Evolutionary conservation across 2,113 vertebrate species (phyloP).

Genomic region (Aegithalos caudatus): DNA sequence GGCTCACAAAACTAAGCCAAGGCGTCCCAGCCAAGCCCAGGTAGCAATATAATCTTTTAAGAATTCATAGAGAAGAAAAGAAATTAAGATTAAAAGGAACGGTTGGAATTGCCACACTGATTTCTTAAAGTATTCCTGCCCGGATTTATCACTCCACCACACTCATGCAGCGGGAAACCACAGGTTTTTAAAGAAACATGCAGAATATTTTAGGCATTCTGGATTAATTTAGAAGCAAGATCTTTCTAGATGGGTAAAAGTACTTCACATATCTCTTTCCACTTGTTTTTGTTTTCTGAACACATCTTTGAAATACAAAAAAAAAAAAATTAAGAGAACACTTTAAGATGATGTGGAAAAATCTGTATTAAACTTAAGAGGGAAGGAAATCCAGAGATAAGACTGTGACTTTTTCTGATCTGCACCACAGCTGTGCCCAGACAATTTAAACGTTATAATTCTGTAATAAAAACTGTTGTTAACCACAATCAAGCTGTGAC

Average conservation of each 20-base stretch:
- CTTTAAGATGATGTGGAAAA: not conserved
- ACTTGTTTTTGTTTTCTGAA: not conserved
- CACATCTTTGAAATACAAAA: not conserved
- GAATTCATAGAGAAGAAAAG: not conserved
- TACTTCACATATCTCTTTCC: not conserved
- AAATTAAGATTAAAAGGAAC: rapidly evolving
- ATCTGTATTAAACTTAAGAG: not conserved
- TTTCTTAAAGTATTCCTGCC: not conserved
- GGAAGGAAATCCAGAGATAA: not conserved
- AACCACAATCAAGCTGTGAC: not conserved
- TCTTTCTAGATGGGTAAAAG: not conserved
- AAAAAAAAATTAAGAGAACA: not conserved
- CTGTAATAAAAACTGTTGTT: not conserved
- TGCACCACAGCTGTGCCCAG: not conserved
- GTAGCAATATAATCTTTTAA: not conserved
- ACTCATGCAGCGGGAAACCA: not conserved
- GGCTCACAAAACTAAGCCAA: not conserved
- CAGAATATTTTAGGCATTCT: not conserved
- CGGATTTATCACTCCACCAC: not conserved
- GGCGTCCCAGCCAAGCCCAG: not conserved
- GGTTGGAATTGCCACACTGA: rapidly evolving
- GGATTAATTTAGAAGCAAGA: not conserved
- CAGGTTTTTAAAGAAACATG: not conserved
- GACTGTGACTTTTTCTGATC: not conserved
- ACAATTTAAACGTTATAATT: not conserved